Evolutionary conservation across 2,797 vertebrate species (phyloP).

Genomic region (Lacerta bilineata): DNA sequence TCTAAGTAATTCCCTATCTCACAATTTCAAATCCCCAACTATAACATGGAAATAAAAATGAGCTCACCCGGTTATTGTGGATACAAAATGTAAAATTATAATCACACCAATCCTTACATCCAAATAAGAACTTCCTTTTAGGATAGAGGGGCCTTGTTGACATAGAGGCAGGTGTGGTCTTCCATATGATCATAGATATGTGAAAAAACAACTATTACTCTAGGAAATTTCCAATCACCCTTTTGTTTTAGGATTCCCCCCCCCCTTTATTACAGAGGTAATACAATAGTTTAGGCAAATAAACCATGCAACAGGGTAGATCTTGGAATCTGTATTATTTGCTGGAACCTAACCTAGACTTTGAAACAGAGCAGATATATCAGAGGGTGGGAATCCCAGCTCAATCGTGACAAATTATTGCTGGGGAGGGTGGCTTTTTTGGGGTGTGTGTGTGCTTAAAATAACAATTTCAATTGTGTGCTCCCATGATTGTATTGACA

Average conservation of each 20-base stretch:
- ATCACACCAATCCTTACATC: neutral
- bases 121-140: neutral
- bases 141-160: neutral
- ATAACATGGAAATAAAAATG: neutral
- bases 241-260: slow-evolving; percentile 59
- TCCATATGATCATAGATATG: neutral
- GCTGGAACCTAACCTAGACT: slow-evolving; percentile 59
- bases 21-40: neutral
- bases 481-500: slow-evolving; percentile 71
- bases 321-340: slow-evolving; percentile 70
- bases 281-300: slow-evolving; percentile 72
- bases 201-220: slow-evolving; percentile 14
- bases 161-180: neutral
- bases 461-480: slow-evolving; percentile 65
- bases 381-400: slow-evolving; percentile 53
- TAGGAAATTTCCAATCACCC: slow-evolving; percentile 60
- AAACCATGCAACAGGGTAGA: slow-evolving; percentile 61
- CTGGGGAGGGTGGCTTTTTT: no score
- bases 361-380: slow-evolving; percentile 66
- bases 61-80: neutral
- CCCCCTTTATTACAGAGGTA: slow-evolving; percentile 42
- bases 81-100: neutral
- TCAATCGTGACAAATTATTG: slow-evolving; percentile 44
- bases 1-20: neutral
- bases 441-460: no score